Base-by-base conservation (phyloP, 1,140 invertebrate genomes). In the Drosophila melanogaster region DNA sequence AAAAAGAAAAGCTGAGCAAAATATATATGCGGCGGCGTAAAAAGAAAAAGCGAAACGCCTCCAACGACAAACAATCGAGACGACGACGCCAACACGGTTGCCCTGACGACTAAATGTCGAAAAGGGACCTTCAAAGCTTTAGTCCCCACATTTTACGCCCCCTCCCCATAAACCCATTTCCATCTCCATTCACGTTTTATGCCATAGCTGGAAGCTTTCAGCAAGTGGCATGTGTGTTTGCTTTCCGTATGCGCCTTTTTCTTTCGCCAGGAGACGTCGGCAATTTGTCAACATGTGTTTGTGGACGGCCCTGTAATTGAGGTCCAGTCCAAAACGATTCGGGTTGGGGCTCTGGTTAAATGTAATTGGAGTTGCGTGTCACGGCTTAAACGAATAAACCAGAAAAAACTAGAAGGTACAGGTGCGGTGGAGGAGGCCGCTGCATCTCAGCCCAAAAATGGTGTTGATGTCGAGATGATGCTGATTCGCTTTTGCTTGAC, bases 231-330 rank as follows among this genome's bases (percentile, higher is more conserved):
- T 69, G 61, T 67, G 38, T 43, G 33, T 15, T 38, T 30, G 15
- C 30, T 30, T 62, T 47, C n/a, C 15, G n/a, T 41, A 19, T 43
- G 61, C 30, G 30, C 2, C 33, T 35, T 44, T 65, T 65, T n/a
- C n/a, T 22, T 65, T 26, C 2, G 24, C 33, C 46, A 46, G 37
- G 55, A 70, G 66, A 57, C 26, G 44, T 26, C 15, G 60, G 47
- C 80, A 80, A 85, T 84, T 85, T 84, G 80, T 85, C 81, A 85
- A 79, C 76, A 75, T 66, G 44, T 72, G 79, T 55, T 77, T 73
- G 58, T 17, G 71, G 58, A 64, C 37, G 44, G 47, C 44, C 57
- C 49, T 75, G 69, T 69, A 75, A 61, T 72, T 73, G 69, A 37
- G 49, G 64, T 19, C 35, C 66, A 56, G 35, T 47, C 24, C 24